These are phyloP conservation scores for Serripes groenlandicus DNA, from an alignment of 2,888 invertebrate genomes.

Conservation along the genomic window DNA sequence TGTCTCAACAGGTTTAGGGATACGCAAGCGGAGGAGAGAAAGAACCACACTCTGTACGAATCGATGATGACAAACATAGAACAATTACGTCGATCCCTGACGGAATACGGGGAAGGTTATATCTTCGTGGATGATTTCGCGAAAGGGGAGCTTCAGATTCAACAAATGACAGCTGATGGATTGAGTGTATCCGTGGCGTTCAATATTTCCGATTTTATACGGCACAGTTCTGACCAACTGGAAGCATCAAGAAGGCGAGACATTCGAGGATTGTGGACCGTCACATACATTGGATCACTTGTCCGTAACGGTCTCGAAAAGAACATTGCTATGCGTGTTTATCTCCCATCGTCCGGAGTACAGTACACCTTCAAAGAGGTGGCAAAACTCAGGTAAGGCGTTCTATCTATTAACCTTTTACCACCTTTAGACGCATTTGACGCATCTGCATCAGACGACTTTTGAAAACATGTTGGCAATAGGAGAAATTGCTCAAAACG, in stretches of 20 bases:
- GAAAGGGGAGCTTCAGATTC: conserved; percentile 59
- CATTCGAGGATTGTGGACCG: conserved; percentile 72
- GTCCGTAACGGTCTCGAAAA: conserved; percentile 50
- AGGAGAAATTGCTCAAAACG: too few species aligned
- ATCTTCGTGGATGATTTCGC: conserved; percentile 72
- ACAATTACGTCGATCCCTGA: conserved; percentile 61
- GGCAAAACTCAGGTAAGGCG: conserved; percentile 75
- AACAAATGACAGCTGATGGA: conserved; percentile 32
- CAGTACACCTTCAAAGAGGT: conserved; percentile 71
- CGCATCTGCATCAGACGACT: too few species aligned
- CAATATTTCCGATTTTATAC: conserved; percentile 64
- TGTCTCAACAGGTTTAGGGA: conserved; percentile 68
- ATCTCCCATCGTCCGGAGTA: conserved; percentile 70
- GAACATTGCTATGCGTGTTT: conserved; percentile 69
- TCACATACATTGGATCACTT: conserved; percentile 63
- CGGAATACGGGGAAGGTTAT: conserved; percentile 70
- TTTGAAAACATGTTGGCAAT: too few species aligned
- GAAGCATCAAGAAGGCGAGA: conserved; percentile 29
- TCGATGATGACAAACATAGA: conserved; percentile 72
- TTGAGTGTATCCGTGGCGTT: conserved; percentile 56
- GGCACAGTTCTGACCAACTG: conserved; percentile 46
- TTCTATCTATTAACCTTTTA: neutral
- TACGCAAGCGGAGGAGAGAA: conserved; percentile 56
- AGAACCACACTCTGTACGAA: conserved; percentile 63
- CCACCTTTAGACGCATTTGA: neutral